Conservation (phyloP, 1,140 invertebrate species). For the Homalodisca vitripennis region DNA sequence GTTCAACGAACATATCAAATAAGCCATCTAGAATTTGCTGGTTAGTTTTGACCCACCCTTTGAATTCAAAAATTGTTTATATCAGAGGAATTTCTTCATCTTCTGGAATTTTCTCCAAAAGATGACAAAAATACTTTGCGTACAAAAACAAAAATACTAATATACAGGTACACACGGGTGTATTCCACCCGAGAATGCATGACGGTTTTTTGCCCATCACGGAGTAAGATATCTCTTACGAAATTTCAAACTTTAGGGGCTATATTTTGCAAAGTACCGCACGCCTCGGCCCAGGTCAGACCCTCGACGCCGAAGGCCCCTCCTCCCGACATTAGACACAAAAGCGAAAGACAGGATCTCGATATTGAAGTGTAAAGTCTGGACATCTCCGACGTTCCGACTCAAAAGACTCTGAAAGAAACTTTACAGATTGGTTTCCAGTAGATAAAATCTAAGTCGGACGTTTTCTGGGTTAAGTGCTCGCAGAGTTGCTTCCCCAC, state of each 20-base stretch:
- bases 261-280: not conserved
- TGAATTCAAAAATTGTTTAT: too few species aligned
- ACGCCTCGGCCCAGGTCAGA: not conserved
- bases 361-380: conserved; percentile 17
- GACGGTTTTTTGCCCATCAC: not conserved
- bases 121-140: too few species aligned
- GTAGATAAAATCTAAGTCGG: conserved; percentile 17
- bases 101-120: too few species aligned
- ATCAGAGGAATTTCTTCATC: too few species aligned
- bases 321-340: not conserved
- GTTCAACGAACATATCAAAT: too few species aligned
- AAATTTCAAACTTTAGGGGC: too few species aligned
- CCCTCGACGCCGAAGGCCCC: not conserved
- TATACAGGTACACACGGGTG: too few species aligned
- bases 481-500: not conserved
- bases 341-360: conserved; percentile 13
- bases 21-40: too few species aligned
- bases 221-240: too few species aligned
- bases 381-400: conserved; percentile 7
- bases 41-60: too few species aligned
- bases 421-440: conserved; percentile 17
- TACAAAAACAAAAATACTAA: too few species aligned
- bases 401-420: conserved; percentile 14
- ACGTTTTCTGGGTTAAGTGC: conserved; percentile 14
- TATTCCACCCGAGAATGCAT: too few species aligned